A percentile compares a stretch with the other conserved stretches of the same genome.
Evolutionary conservation across 2,797 vertebrate genomes (phyloP).

Genomic region (Argya squamiceps): DNA sequence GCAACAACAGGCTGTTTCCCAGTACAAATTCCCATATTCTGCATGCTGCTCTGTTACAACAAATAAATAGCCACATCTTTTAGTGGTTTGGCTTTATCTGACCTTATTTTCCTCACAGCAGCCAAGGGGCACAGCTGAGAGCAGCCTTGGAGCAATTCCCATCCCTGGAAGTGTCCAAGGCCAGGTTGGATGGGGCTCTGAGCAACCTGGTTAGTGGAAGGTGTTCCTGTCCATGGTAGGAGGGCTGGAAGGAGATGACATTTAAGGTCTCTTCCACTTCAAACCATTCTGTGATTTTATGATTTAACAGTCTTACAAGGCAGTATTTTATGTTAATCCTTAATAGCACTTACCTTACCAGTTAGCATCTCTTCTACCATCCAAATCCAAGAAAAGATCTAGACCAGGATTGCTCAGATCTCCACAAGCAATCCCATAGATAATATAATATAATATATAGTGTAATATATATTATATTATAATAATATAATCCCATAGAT

Average conservation of each 20-base stretch:
- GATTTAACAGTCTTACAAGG: neutral
- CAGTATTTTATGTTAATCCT: neutral
- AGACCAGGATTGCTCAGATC: neutral
- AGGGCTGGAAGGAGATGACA: neutral
- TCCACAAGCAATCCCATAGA: neutral
- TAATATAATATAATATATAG: too few species aligned
- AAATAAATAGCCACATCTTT: neutral
- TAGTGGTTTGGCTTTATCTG: neutral
- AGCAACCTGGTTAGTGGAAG: neutral
- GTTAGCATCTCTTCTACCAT: neutral
- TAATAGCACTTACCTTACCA: neutral
- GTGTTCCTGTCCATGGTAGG: neutral
- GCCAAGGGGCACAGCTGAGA: neutral
- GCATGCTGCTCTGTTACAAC: neutral
- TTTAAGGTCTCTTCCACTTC: neutral
- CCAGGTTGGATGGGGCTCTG: neutral
- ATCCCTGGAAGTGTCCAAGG: neutral
- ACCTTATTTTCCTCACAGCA: neutral
- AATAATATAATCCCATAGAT: neutral
- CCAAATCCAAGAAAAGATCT: neutral
- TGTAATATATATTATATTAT: too few species aligned
- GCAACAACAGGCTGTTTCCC: neutral
- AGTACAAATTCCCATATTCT: neutral
- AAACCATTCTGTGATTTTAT: neutral
- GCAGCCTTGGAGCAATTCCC: neutral